Evolutionary conservation across 2,888 invertebrate genomes (phyloP), one percentile per base, ranked within the genome.

Genomic region (Dascillus cervinus): DNA sequence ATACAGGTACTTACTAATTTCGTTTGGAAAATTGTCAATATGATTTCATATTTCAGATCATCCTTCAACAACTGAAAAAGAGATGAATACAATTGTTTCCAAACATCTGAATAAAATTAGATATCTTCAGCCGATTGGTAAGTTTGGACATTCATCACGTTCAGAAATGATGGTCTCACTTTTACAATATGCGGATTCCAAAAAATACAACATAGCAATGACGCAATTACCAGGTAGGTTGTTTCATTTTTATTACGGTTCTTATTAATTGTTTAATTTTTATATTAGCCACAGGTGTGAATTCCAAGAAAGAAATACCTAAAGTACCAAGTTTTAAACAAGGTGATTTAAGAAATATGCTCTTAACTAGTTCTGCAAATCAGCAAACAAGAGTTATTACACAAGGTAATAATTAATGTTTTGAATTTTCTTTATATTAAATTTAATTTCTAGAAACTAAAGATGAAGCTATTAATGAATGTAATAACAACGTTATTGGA

Each of bases 341-440:
- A 51, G 66, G 70, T 1, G 75, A 77, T 35, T 74, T 77, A 14
- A 60, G 75, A 52, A 67, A 69, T 26, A 61, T 76, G 37, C 75
- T 76, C 8, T 64, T 66, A 37, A 70, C n/a, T n/a, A n/a, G n/a
- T n/a, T n/a, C n/a, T n/a, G n/a, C n/a, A n/a, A n/a, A n/a, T n/a
- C 5, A 26, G 20, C n/a, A 27, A 17, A 17, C 4, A 17, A 6
- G 17, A 17, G 8, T 17, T 17, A n/a, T n/a, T n/a, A n/a, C n/a
- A n/a, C n/a, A n/a, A n/a, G n/a, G n/a, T n/a, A n/a, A n/a, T n/a
- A n/a, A n/a, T n/a, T n/a, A n/a, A n/a, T n/a, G n/a, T n/a, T n/a
- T n/a, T n/a, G n/a, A n/a, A n/a, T n/a, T n/a, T n/a, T n/a, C n/a
- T n/a, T n/a, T n/a, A n/a, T n/a, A n/a, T n/a, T n/a, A n/a, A n/a